Evolutionary conservation across 2,797 vertebrate genomes (phyloP).

Genomic region (Dicrostonyx torquatus): DNA sequence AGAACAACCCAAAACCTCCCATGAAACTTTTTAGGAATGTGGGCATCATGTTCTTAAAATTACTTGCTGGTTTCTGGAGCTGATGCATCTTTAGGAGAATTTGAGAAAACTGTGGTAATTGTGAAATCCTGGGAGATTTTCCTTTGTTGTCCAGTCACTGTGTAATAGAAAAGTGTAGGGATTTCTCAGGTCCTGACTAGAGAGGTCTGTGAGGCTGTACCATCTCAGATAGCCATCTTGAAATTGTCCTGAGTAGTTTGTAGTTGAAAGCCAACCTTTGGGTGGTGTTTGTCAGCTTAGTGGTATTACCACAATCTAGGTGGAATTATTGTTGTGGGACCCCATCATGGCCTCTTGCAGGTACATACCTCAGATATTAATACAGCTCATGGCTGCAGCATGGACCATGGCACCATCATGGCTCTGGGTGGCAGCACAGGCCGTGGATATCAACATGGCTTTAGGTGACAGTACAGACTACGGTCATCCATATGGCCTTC

Average conservation of each 20-base stretch:
- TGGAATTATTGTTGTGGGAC: not conserved
- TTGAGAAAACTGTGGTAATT: not conserved
- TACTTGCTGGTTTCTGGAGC: not conserved
- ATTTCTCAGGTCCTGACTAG: too few relatives aligned
- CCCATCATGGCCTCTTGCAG: not conserved
- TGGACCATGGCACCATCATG: not conserved
- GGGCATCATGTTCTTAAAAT: not conserved
- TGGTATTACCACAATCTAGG: not conserved
- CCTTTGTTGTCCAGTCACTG: too few relatives aligned
- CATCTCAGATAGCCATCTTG: too few relatives aligned
- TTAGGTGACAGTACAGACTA: not conserved
- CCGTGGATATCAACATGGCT: not conserved
- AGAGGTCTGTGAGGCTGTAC: too few relatives aligned
- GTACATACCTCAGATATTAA: not conserved
- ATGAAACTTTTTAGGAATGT: not conserved
- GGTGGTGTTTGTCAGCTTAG: not conserved
- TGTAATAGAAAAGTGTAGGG: too few relatives aligned
- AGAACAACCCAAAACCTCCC: rapidly evolving
- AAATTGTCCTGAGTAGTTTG: not conserved
- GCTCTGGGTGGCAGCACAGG: not conserved
- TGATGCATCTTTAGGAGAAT: not conserved
- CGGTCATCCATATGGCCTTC: not conserved
- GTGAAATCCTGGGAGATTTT: too few relatives aligned
- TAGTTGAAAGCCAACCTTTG: not conserved
- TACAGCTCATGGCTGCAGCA: not conserved